A percentile compares a stretch with the other conserved stretches of the same genome.
Conservation (phyloP, 2,797 vertebrate genomes). For the Anomalospiza imberbis region DNA sequence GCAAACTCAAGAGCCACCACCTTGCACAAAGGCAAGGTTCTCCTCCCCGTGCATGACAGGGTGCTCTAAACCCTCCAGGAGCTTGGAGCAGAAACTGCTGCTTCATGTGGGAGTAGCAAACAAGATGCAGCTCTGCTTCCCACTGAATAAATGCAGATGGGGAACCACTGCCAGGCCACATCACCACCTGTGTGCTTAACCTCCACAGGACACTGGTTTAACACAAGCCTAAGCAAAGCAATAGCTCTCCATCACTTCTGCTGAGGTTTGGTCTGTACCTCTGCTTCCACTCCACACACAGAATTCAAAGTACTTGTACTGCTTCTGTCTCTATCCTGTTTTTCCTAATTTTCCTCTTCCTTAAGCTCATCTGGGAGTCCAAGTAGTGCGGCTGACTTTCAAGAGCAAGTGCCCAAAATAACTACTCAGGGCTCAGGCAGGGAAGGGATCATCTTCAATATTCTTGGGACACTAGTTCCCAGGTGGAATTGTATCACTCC, state of each 20-base stretch:
- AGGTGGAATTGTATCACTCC: not conserved
- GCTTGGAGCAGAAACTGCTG: not conserved
- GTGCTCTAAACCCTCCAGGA: not conserved
- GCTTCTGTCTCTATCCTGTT: not conserved
- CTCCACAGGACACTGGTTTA: not conserved
- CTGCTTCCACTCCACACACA: not conserved
- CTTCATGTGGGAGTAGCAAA: not conserved
- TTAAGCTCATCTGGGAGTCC: not conserved
- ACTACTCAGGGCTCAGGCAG: not conserved
- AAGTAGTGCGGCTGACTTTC: not conserved
- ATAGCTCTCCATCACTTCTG: not conserved
- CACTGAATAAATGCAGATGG: not conserved
- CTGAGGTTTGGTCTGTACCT: not conserved
- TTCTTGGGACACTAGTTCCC: not conserved
- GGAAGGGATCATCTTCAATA: not conserved
- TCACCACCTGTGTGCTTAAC: not conserved
- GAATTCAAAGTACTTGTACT: not conserved
- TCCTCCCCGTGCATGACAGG: not conserved
- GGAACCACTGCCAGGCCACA: not conserved
- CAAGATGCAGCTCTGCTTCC: not conserved
- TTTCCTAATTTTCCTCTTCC: not conserved
- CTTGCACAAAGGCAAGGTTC: not conserved
- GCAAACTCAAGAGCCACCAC: not conserved
- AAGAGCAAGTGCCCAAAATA: not conserved
- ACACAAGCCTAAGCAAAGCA: not conserved